A percentile compares a stretch with the other conserved stretches of the same genome.
Conservation (phyloP, 2,797 vertebrate genomes). For the Gymnopithys bicolor region DNA sequence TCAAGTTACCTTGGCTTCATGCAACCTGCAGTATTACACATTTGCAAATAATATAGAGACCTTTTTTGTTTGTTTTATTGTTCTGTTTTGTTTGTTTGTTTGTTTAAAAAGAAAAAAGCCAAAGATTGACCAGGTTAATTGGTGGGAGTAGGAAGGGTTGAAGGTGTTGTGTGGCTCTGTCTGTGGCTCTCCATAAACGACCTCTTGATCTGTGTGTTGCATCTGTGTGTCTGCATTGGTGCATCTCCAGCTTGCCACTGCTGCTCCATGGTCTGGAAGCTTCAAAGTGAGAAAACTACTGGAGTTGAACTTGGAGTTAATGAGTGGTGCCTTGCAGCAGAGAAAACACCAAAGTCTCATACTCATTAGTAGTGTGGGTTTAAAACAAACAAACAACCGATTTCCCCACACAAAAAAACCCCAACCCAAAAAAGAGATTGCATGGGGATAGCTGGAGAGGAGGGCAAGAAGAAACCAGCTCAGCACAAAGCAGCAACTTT, state of each 20-base stretch:
- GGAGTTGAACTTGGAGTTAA: not conserved
- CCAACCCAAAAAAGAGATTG: not conserved
- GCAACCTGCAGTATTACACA: conserved; percentile 67
- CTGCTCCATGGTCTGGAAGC: conserved; percentile 25
- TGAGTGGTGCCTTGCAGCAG: conserved; percentile 54
- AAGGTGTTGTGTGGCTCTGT: conserved; percentile 22
- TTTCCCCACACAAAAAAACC: not conserved
- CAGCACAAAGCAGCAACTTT: conserved; percentile 12
- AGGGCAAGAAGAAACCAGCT: not conserved
- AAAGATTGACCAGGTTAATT: conserved; percentile 71
- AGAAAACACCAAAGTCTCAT: conserved; percentile 65
- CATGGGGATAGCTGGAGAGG: not conserved
- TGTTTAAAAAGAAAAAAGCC: conserved; percentile 57
- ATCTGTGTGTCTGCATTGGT: not conserved
- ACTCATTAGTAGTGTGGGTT: not conserved
- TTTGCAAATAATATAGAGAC: conserved; percentile 16
- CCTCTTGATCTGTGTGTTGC: conserved; percentile 22
- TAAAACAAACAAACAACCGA: not conserved
- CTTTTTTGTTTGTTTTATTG: not conserved
- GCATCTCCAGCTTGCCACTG: conserved; percentile 23
- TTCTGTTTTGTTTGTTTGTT: not conserved
- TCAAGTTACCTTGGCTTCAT: conserved; percentile 60
- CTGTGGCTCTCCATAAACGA: conserved; percentile 55
- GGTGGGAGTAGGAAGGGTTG: conserved; percentile 24
- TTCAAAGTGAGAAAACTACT: conserved; percentile 21